Conservation (phyloP, 2,888 invertebrate species). For the Cerceris ruficornis region DNA sequence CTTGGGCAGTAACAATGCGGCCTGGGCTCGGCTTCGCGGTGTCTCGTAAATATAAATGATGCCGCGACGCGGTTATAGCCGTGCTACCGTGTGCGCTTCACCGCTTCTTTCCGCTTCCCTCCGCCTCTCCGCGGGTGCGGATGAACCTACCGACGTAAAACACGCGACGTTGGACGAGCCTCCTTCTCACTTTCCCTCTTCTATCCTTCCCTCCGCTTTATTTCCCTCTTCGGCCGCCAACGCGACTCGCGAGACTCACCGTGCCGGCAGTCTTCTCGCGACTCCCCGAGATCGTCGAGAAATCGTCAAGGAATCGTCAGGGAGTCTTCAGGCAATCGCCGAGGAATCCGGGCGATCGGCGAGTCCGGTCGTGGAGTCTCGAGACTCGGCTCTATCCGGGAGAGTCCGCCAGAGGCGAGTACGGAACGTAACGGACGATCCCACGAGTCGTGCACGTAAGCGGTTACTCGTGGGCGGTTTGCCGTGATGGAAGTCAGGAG, state of each 20-base stretch:
- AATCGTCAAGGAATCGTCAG: constrained; percentile 7
- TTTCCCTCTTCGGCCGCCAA: constrained; percentile 14
- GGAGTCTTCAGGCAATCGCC: neutral
- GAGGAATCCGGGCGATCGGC: neutral
- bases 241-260: neutral
- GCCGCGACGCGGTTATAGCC: constrained; percentile 78
- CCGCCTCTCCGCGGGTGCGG: constrained; percentile 16
- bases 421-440: constrained; percentile 6
- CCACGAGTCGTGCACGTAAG: constrained; percentile 21
- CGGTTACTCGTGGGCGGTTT: constrained; percentile 32
- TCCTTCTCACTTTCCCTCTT: constrained; percentile 27
- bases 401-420: neutral
- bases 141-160: constrained; percentile 67
- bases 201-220: constrained; percentile 3
- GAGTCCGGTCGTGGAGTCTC: neutral
- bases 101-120: constrained; percentile 2
- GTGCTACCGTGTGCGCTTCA: constrained; percentile 73
- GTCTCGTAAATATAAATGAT: constrained; percentile 82
- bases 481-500: constrained; percentile 51
- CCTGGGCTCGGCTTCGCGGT: constrained; percentile 69
- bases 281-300: constrained; percentile 12
- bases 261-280: neutral
- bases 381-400: neutral
- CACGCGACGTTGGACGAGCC: constrained; percentile 59
- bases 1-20: constrained; percentile 76